These are phyloP conservation scores for Aphelinus atriplicis DNA, from an alignment of 1,140 invertebrate species.

Conservation along the genomic window DNA sequence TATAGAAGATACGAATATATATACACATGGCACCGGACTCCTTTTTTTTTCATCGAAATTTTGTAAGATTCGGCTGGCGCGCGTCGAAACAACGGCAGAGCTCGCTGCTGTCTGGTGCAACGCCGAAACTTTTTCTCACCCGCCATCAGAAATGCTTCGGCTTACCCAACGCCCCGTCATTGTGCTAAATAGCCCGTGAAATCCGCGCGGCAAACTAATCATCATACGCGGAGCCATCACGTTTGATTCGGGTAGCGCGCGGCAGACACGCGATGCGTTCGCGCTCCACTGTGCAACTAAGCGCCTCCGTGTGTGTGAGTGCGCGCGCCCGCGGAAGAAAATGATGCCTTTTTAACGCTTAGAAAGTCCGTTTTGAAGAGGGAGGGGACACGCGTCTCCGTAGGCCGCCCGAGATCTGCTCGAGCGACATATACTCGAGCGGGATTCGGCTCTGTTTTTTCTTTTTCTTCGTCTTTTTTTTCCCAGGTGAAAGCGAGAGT, in stretches of 20 bases:
- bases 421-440: no score
- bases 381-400: no score
- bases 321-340: not conserved
- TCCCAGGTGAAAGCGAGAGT: no score
- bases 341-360: no score
- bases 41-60: constrained; percentile 27
- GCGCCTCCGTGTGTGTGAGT: not conserved
- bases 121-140: constrained; percentile 28
- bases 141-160: not conserved
- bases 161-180: constrained; percentile 13
- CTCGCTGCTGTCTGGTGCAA: constrained; percentile 6
- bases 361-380: no score
- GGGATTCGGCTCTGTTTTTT: no score
- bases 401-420: no score
- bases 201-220: constrained; percentile 5
- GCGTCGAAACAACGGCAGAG: not conserved
- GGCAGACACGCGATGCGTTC: not conserved
- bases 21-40: not conserved
- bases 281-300: no score
- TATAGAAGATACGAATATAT: not conserved
- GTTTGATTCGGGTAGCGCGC: not conserved
- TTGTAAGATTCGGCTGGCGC: not conserved
- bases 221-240: constrained; percentile 10
- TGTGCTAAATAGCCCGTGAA: constrained; percentile 26
- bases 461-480: no score